Evolutionary conservation across 2,797 vertebrate species (phyloP), one percentile per base, ranked within the genome.

Genomic region (Fratercula arctica): DNA sequence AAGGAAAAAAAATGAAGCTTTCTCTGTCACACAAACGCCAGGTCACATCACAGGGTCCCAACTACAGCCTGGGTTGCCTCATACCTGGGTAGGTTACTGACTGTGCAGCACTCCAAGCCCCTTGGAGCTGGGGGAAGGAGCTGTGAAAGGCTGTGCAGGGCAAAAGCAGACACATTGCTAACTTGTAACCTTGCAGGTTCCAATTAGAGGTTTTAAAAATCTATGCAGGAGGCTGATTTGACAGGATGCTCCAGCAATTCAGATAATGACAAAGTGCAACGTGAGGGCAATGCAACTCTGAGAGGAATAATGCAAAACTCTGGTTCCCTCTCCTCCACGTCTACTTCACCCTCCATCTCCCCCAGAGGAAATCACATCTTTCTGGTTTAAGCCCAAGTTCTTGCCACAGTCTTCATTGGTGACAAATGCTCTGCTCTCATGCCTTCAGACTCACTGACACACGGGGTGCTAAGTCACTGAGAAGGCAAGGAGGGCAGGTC

Each of bases 161-260:
- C 70, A 82, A 61, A 73, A 6, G n/a, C 68, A 95, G 56, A 63
- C 2, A 12, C 56, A n/a, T 0, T 45, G 16, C 61, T 89, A 87
- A 77, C 2, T 6, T 64, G 69, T 43, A 81, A 92, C 70, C 53
- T 74, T 88, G 84, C 87, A 96, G 93, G 89, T 87, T 79, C 48
- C 84, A 90, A 96, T 96, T 57, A 96, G 78, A 88, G 37, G 19
- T 77, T 95, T 93, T 96, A 93, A 86, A 96, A 95, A 85, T 93
- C 82, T 43, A 54, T 66, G 95, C 91, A 95, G 96, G 94, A 93
- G 95, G 95, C 63, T 96, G 96, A 97, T 97, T 96, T 97, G 86
- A 84, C 92, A 93, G 89, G 95, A 96, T 95, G 90, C 94, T 96
- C 63, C 92, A 86, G 84, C 19, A 54, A 91, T 93, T 92, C 73